Evolutionary conservation across 2,888 invertebrate genomes (phyloP).

Genomic region (Eurytoma californica): DNA sequence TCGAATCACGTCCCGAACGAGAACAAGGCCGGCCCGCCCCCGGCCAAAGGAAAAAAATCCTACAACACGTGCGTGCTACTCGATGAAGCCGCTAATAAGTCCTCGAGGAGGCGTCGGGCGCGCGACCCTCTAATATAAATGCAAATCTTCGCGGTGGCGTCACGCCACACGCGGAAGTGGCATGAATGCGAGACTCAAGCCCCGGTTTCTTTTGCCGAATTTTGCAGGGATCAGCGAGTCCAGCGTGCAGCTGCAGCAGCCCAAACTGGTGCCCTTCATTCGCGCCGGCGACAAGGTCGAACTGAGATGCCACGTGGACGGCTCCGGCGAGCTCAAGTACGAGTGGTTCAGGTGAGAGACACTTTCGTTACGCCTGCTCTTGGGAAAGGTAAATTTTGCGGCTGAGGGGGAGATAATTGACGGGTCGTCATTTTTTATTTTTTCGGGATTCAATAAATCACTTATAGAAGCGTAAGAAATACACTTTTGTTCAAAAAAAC

Average conservation of each 20-base stretch:
- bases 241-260: constrained; percentile 78
- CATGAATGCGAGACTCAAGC: background rate
- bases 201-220: too few relatives aligned
- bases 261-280: constrained; percentile 77
- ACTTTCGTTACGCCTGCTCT: background rate
- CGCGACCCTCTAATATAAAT: constrained; percentile 27
- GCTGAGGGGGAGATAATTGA: too few relatives aligned
- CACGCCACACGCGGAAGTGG: background rate
- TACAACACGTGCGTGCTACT: background rate
- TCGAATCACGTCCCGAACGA: too few relatives aligned
- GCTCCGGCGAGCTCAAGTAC: constrained; percentile 80
- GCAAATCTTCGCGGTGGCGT: constrained; percentile 17
- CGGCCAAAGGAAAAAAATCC: background rate
- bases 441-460: too few relatives aligned
- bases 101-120: too few relatives aligned
- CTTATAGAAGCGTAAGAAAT: too few relatives aligned
- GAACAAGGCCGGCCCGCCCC: background rate
- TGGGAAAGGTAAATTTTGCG: background rate
- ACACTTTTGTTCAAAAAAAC: too few relatives aligned
- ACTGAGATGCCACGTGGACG: constrained; percentile 81
- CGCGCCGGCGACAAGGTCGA: constrained; percentile 77
- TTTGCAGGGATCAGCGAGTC: constrained; percentile 80
- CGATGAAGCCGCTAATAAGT: too few relatives aligned
- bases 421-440: too few relatives aligned
- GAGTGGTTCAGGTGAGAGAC: constrained; percentile 81